Base-by-base conservation (phyloP, 2,113 vertebrate genomes). In the Crotalus horridus region DNA sequence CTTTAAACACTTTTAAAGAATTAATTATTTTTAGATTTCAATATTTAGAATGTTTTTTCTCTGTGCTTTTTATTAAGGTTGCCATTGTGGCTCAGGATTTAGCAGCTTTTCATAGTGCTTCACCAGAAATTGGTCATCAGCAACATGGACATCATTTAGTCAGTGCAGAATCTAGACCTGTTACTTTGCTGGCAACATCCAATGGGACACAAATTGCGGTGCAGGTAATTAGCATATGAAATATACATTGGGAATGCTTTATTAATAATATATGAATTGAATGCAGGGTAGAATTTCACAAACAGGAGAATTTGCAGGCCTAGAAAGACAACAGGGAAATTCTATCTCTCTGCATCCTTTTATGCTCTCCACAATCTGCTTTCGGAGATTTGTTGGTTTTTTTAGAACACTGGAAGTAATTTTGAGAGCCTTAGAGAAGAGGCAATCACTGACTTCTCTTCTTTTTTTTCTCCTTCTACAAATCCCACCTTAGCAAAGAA, bases 181-280 rank as follows among this genome's bases (percentile, higher is more conserved):
- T 99, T 94, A 99, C 99, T 0, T 97, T 99, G 95, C 96, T 99
- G 96, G 99, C 99, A 95, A 99, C 99, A 23, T 99, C 99, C 95
- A 99, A 99, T 29, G 99, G 99, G 96, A 99, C 99, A 93, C 99
- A 99, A 96, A 99, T 99, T 92, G 99, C 99, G 94, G 99, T 99
- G 85, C 99, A 99, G 98, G 99, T 99, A 95, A 93, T 97, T 96
- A 21, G 48, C 5, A 53, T 53, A 23, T 94, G 91, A 51, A 61
- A n/a, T 29, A 61, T 43, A 23, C 74, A n/a, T 53, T 21, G 20
- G 26, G 6, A 90, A 81, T 1, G 6, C 87, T 33, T 64, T n/a
- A 11, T 0, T 85, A 12, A 46, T 85, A 13, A 20, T 26, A 10
- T 81, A 12, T 9, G 74, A 17, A 39, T 81, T 43, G 74, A 81